A percentile compares a stretch with the other conserved stretches of the same genome.
phyloP scores from a whole-genome alignment of 1,140 invertebrate genomes.

The Bombus polaris region DNA sequence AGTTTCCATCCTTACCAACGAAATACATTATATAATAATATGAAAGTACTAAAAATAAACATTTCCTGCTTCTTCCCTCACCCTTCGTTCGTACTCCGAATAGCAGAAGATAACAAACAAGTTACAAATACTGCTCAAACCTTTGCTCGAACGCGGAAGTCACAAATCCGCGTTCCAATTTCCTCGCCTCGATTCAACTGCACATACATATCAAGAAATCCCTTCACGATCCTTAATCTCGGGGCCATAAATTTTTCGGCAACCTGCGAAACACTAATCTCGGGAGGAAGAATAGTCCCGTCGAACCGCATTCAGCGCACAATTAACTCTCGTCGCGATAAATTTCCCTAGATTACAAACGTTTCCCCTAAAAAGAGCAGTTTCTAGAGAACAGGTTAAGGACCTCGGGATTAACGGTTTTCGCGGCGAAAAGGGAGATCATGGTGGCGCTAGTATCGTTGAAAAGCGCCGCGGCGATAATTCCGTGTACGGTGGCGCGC shows the following conservation, averaged over 20 bases:
- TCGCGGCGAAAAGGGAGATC: neutral
- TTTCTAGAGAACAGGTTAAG: neutral
- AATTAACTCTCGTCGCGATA: neutral
- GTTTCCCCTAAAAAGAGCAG: neutral
- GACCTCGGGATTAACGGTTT: slow-evolving; percentile 11
- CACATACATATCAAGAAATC: too few relatives aligned
- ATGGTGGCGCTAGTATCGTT: slow-evolving; percentile 2
- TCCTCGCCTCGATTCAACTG: too few relatives aligned
- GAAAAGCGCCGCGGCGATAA: slow-evolving; percentile 11
- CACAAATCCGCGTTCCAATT: too few relatives aligned
- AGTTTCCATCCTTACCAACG: neutral
- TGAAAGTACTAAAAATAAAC: too few relatives aligned
- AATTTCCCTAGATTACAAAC: neutral
- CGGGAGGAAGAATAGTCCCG: neutral
- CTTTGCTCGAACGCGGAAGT: too few relatives aligned
- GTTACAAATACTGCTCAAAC: too few relatives aligned
- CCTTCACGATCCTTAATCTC: neutral
- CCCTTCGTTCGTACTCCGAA: too few relatives aligned
- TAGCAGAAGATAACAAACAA: too few relatives aligned
- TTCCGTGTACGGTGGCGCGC: neutral
- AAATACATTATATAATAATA: neutral
- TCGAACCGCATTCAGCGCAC: neutral
- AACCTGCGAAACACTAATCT: neutral
- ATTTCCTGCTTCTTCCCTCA: too few relatives aligned
- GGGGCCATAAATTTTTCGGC: neutral